These are phyloP conservation scores for Epinotia demarniana DNA, from an alignment of 2,888 invertebrate species.

Conservation along the genomic window DNA sequence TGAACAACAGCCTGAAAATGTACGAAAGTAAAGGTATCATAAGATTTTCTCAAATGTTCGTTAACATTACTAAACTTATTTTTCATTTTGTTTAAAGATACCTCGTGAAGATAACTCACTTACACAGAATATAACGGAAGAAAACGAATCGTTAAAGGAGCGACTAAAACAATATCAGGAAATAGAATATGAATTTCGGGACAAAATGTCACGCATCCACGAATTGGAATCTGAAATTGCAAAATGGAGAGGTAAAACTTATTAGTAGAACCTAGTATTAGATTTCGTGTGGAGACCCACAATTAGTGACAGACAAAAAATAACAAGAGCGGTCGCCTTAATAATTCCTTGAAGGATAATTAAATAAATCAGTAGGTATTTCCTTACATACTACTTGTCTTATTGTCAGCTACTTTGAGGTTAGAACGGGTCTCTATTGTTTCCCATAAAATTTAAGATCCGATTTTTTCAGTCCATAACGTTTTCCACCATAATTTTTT, in stretches of 20 bases:
- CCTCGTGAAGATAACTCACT: conserved; percentile 53
- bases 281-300: no score
- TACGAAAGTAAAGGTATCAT: conserved; percentile 48
- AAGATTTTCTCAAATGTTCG: conserved; percentile 5
- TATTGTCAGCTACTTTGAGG: no score
- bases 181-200: conserved; percentile 70
- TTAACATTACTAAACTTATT: conserved; percentile 16
- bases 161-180: conserved; percentile 69
- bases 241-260: conserved; percentile 69
- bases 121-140: conserved; percentile 62
- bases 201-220: conserved; percentile 16
- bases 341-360: no score
- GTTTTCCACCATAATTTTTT: no score
- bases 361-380: no score
- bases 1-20: conserved; percentile 64
- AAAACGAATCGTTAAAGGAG: conserved; percentile 71
- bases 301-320: no score
- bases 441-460: no score
- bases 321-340: no score
- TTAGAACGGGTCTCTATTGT: no score
- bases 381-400: no score
- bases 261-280: background rate
- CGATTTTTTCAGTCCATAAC: no score
- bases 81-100: conserved; percentile 49
- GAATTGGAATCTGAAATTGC: conserved; percentile 59